Percentiles rank a stretch among this genome's conserved stretches.
Conservation (phyloP, 2,797 vertebrate species). For the Galaxias olidus region DNA sequence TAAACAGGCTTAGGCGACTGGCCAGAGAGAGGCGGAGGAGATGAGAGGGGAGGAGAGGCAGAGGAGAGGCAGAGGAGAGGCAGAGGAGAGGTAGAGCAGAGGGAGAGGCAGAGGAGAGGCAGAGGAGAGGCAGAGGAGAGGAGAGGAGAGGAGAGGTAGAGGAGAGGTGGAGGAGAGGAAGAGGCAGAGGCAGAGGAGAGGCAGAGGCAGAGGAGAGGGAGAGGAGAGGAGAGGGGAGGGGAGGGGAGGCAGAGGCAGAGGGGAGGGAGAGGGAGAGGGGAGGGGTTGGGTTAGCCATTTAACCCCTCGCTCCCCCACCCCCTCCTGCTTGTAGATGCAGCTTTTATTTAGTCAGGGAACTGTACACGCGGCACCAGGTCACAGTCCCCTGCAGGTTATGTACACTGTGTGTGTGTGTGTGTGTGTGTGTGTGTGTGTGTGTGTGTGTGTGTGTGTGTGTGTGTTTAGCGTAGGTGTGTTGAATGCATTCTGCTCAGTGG, state of each 20-base stretch:
- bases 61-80: neutral
- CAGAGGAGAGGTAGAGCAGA: constrained; percentile 10
- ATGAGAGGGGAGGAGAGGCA: neutral
- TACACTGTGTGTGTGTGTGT: constrained; percentile 26
- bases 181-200: neutral
- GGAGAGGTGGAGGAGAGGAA: constrained; percentile 11
- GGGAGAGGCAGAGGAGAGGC: too few relatives aligned
- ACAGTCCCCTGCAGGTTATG: constrained; percentile 41
- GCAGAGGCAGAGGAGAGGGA: too few relatives aligned
- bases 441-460: constrained; percentile 17
- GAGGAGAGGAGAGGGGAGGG: constrained; percentile 21
- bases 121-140: constrained; percentile 28
- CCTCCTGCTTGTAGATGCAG: constrained; percentile 52
- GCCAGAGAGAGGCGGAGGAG: constrained; percentile 23
- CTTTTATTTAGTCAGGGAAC: constrained; percentile 58
- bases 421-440: constrained; percentile 11
- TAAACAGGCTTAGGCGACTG: constrained; percentile 56
- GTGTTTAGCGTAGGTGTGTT: constrained; percentile 48
- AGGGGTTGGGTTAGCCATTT: constrained; percentile 22
- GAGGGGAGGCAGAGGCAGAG: constrained; percentile 9
- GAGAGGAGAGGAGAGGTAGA: constrained; percentile 20
- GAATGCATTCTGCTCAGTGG: constrained; percentile 52
- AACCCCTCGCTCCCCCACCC: constrained; percentile 9
- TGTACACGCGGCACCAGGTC: constrained; percentile 38
- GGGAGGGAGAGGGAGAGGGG: constrained; percentile 30